A percentile compares a stretch with the other conserved stretches of the same genome.
Evolutionary conservation across 2,888 invertebrate genomes (phyloP).

Genomic region (Smittia aterrima): DNA sequence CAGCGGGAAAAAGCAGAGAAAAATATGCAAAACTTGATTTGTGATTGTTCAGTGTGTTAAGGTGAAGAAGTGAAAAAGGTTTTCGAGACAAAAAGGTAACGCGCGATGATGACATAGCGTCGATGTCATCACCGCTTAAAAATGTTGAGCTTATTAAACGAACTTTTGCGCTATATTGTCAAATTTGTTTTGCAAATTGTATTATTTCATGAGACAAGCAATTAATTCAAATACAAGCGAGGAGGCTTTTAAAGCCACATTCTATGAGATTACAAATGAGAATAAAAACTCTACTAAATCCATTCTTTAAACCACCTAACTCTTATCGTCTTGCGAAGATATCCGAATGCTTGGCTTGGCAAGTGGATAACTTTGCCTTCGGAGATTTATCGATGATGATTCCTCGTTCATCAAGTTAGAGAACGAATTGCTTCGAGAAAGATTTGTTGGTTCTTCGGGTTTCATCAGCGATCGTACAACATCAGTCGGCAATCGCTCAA

Average conservation of each 20-base stretch:
- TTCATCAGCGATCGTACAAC: background rate
- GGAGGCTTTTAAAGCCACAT: background rate
- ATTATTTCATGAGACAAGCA: background rate
- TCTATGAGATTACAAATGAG: background rate
- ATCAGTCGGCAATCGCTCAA: constrained; percentile 47
- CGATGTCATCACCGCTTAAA: background rate
- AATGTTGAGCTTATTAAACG: background rate
- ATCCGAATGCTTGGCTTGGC: background rate
- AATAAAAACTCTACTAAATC: constrained; percentile 15
- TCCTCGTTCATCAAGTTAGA: background rate
- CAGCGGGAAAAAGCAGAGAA: constrained; percentile 19
- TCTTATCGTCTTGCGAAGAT: constrained; percentile 1
- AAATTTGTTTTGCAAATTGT: background rate
- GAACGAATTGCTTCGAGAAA: constrained; percentile 21
- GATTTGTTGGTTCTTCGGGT: background rate
- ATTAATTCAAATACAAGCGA: background rate
- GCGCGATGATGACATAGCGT: no score
- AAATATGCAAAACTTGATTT: constrained; percentile 19
- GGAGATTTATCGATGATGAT: background rate
- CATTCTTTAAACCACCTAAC: constrained; percentile 19
- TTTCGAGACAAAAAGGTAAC: background rate
- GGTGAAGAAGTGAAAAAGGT: background rate
- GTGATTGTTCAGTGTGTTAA: background rate
- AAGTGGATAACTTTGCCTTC: constrained; percentile 23
- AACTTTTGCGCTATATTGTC: background rate